Base-by-base conservation (phyloP, 2,797 vertebrate genomes). In the Darevskia nairensis region DNA sequence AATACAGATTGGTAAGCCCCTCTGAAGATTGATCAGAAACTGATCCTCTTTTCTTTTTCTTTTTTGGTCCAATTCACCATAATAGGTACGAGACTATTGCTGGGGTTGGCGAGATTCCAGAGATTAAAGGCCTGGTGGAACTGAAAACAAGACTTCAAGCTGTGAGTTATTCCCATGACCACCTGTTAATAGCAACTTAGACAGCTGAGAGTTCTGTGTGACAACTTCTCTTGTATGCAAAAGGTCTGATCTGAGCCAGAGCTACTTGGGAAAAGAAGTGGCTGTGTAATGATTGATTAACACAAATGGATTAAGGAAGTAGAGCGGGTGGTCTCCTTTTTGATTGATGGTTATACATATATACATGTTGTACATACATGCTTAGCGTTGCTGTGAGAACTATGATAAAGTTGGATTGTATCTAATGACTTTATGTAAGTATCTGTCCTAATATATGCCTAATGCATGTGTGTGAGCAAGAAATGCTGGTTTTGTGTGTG, bases 121-220 rank as follows among this genome's bases (percentile, higher is more conserved):
- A 95, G 8, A 92, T 92, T 84, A 79, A 91, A 92, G 95, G 84
- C 0, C 44, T 85, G 44, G 4, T 82, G 1, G 8, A 85, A 76
- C 84, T 96, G 93, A 94, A 81, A 92, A 25, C 90, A 3, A 94
- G 85, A 92, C 94, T 97, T 80, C 95, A 95, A 90, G 86, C 90
- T 92, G 97, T 97, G 95, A 96, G 96, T 75, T 23, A 41, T 5
- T 71, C 29, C 29, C 39, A 72, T 84, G 2, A 35, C 21, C 9
- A 6, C 83, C 46, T 59, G 13, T 2, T 0, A 39, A 81, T 29
- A 39, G 64, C 32, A 69, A 19, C 13, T 39, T 7, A 19, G 19
- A 8, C 15, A 21, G 8, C 7, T 0, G 1, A 59, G 8, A 89
- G 77, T 77, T 11, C 2, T 82, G 19, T 76, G 19, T 75, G 76